phyloP scores from a whole-genome alignment of 1,140 invertebrate genomes.

The Lucilia cuprina region DNA sequence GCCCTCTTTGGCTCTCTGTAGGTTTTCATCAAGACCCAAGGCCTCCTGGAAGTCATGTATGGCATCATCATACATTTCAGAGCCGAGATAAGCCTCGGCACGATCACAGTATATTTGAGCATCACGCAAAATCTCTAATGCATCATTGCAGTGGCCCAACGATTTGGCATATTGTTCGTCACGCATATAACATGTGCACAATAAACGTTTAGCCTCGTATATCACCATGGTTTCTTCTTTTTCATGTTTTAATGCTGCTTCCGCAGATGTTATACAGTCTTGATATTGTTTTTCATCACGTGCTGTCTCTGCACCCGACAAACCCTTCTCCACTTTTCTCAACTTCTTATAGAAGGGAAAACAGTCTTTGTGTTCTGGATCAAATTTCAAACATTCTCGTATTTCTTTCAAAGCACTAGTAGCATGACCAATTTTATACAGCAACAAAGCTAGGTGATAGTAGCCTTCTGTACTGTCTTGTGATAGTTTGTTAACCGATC shows the following conservation, averaged over 20 bases:
- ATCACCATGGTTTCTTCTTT: conserved; percentile 74
- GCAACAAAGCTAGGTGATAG: conserved; percentile 80
- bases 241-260: conserved; percentile 75
- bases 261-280: conserved; percentile 78
- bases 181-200: conserved; percentile 79
- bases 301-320: conserved; percentile 76
- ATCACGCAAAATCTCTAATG: conserved; percentile 80
- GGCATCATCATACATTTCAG: conserved; percentile 94
- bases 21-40: conserved; percentile 81
- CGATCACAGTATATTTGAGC: conserved; percentile 85
- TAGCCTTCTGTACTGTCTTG: conserved; percentile 92
- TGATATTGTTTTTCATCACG: conserved; percentile 74
- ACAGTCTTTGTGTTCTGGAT: conserved; percentile 97
- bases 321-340: conserved; percentile 91
- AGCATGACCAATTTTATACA: conserved; percentile 91
- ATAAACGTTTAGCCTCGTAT: conserved; percentile 74
- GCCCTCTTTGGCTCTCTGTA: conserved; percentile 87
- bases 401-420: conserved; percentile 91
- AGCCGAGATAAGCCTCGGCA: conserved; percentile 89
- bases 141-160: conserved; percentile 80
- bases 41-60: conserved; percentile 88
- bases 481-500: conserved; percentile 87
- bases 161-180: conserved; percentile 72
- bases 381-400: conserved; percentile 95
- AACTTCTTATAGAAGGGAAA: conserved; percentile 96